Evolutionary conservation across 2,113 vertebrate genomes (phyloP).

Genomic region (Peucedramus taeniatus): DNA sequence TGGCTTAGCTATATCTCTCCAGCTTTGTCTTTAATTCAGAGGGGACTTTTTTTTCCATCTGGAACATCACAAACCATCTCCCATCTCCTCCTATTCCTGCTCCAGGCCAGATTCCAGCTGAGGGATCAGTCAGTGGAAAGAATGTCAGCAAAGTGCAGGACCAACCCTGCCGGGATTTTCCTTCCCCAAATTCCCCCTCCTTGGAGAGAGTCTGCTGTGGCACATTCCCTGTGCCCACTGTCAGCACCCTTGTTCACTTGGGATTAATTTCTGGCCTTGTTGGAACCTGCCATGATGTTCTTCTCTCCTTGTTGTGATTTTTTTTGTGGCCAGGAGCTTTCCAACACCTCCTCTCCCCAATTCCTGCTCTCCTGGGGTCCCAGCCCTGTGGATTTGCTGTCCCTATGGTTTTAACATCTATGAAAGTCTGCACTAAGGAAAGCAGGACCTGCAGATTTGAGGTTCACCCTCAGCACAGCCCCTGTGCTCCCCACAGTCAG

Average conservation of each 20-base stretch:
- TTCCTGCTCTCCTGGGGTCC: rapidly evolving
- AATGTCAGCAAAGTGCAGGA: constrained; percentile 56
- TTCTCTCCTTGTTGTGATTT: neutral
- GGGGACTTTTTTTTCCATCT: neutral
- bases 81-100: constrained; percentile 30
- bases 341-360: neutral
- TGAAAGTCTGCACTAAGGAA: neutral
- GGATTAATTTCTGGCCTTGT: neutral
- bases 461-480: neutral
- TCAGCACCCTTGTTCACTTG: neutral
- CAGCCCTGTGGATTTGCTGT: neutral
- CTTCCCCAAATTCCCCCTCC: constrained; percentile 28
- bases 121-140: constrained; percentile 72
- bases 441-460: neutral
- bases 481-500: neutral
- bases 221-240: neutral
- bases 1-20: neutral
- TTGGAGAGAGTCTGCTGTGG: rapidly evolving
- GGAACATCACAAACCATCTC: neutral
- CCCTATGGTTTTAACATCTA: neutral
- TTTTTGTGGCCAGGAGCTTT: neutral
- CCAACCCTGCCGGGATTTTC: constrained; percentile 29
- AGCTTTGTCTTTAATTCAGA: neutral
- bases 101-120: constrained; percentile 50
- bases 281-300: neutral